Evolutionary conservation across 2,797 vertebrate species (phyloP).

Genomic region (Sphenopsis melanotis): DNA sequence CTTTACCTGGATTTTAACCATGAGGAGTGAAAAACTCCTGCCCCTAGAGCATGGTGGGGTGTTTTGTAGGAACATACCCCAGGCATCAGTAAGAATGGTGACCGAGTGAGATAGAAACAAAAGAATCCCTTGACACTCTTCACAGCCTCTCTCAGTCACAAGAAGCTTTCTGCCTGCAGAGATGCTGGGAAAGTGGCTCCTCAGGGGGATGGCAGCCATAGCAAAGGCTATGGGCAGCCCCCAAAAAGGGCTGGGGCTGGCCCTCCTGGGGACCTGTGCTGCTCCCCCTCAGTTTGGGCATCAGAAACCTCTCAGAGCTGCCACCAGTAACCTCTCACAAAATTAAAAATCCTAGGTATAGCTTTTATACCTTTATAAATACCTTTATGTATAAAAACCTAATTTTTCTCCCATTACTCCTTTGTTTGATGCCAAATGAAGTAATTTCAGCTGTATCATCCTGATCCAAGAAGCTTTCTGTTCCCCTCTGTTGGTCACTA

Average conservation of each 20-base stretch:
- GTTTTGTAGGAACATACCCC: background rate
- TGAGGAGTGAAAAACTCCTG: background rate
- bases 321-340: background rate
- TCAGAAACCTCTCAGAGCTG: background rate
- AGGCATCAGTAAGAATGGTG: background rate
- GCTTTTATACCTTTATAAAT: background rate
- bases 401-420: background rate
- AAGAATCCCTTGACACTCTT: background rate
- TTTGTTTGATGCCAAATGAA: background rate
- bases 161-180: background rate
- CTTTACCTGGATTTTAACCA: background rate
- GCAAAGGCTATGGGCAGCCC: too few relatives aligned
- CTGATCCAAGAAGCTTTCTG: background rate
- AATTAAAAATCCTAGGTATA: background rate
- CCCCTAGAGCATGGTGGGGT: background rate
- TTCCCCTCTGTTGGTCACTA: background rate
- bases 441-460: background rate
- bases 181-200: background rate
- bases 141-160: background rate
- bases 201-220: fast-evolving
- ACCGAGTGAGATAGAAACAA: background rate
- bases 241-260: background rate
- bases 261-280: background rate
- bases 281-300: fast-evolving
- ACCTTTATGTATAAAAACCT: background rate